phyloP scores from a whole-genome alignment of 2,888 invertebrate species.

The Matsumyia berberina region DNA sequence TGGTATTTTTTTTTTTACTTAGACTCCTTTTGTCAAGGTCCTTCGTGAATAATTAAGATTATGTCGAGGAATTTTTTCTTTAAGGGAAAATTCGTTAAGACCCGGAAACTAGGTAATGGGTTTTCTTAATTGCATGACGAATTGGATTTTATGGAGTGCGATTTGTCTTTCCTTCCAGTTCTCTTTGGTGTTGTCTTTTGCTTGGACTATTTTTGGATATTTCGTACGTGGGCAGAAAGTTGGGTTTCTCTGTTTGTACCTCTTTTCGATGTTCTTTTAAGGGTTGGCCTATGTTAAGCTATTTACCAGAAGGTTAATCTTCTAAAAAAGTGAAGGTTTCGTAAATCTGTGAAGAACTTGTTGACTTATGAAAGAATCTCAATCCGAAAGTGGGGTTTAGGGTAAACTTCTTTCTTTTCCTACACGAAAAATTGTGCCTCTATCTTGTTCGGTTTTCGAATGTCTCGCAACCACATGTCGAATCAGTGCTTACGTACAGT shows the following conservation, averaged over 20 bases:
- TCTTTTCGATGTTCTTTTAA: neutral
- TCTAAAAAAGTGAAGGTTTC: no score
- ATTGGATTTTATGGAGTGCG: slow-evolving; percentile 7
- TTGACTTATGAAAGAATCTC: no score
- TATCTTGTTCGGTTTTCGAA: no score
- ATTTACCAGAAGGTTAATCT: no score
- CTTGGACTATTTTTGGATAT: neutral
- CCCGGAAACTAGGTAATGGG: neutral
- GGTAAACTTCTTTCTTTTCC: no score
- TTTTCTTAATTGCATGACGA: slow-evolving; percentile 9
- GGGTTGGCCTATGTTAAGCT: no score
- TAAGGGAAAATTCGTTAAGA: slow-evolving; percentile 14
- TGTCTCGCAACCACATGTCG: no score
- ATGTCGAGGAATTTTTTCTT: slow-evolving; percentile 15
- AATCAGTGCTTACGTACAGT: no score
- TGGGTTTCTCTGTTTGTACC: neutral
- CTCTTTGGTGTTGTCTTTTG: neutral
- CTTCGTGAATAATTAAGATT: slow-evolving; percentile 42
- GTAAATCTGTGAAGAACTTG: no score
- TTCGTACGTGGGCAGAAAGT: slow-evolving; percentile 9
- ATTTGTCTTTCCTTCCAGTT: neutral
- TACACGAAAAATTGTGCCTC: no score
- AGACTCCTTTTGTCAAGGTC: slow-evolving; percentile 50
- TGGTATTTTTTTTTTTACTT: slow-evolving; percentile 5
- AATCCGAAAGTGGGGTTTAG: no score